Percentiles rank a stretch among this genome's conserved stretches.
Conservation (phyloP, 2,113 vertebrate species). For the Columba janthina region DNA sequence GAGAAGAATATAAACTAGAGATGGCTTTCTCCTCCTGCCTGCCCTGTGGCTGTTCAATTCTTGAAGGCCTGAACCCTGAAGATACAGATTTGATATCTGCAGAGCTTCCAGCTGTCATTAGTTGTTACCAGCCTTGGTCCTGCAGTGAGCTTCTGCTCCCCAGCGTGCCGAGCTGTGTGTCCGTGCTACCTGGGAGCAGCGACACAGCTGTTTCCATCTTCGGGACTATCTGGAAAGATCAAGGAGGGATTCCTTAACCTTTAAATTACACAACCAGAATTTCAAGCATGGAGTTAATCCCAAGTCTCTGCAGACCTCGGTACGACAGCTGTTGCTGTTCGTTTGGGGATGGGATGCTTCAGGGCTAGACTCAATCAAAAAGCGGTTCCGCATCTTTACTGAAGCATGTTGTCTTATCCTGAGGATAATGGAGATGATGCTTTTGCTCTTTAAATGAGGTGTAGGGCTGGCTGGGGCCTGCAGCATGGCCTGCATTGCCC, state of each 20-base stretch:
- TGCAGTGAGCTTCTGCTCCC: not conserved
- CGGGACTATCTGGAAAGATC: not conserved
- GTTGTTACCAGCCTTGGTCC: not conserved
- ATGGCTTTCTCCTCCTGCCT: not conserved
- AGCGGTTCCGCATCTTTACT: not conserved
- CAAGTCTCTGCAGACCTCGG: not conserved
- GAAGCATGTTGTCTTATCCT: not conserved
- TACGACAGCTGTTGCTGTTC: not conserved
- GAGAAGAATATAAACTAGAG: not conserved
- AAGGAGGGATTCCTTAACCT: not conserved
- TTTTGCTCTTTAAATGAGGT: not conserved
- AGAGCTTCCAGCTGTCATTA: not conserved
- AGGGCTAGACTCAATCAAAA: not conserved
- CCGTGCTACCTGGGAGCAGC: not conserved
- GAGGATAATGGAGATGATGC: not conserved
- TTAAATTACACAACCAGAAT: not conserved
- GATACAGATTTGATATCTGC: not conserved
- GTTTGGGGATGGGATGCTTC: not conserved
- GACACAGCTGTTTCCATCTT: not conserved
- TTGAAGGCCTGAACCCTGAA: not conserved
- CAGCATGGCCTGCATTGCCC: not conserved
- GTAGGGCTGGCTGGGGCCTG: not conserved
- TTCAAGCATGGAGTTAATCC: not conserved
- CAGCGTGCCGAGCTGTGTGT: not conserved
- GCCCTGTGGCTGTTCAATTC: not conserved